phyloP scores from a whole-genome alignment of 1,140 invertebrate genomes.

The Venturia canescens region DNA sequence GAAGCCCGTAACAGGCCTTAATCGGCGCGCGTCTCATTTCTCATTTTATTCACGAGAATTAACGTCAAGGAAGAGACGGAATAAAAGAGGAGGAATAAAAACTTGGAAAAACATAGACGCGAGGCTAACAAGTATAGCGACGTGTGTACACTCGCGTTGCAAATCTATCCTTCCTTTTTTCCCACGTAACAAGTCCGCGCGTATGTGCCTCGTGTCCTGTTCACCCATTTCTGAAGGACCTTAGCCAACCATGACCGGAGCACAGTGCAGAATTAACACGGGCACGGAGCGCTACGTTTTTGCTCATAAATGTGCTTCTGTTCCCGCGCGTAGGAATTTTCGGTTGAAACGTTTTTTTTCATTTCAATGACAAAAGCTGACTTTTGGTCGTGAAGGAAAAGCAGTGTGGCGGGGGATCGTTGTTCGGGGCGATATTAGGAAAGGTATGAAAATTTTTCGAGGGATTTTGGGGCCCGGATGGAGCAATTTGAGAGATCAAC shows the following conservation, averaged over 20 bases:
- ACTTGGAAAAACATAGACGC: slow-evolving; percentile 5
- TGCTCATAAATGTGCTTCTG: background rate
- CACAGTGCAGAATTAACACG: slow-evolving; percentile 56
- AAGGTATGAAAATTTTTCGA: too few species aligned
- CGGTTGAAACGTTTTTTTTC: too few species aligned
- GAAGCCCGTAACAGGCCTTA: slow-evolving; percentile 1
- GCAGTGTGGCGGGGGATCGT: too few species aligned
- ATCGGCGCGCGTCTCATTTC: slow-evolving; percentile 15
- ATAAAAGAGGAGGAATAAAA: background rate
- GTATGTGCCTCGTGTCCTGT: slow-evolving; percentile 67
- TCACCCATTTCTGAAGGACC: slow-evolving; percentile 75
- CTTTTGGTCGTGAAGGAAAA: too few species aligned
- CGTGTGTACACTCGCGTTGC: slow-evolving; percentile 50
- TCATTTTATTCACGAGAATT: background rate
- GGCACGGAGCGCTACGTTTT: slow-evolving; percentile 43
- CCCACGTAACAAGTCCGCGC: slow-evolving; percentile 65
- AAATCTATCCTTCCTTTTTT: slow-evolving; percentile 67
- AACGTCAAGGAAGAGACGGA: background rate
- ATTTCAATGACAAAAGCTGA: too few species aligned
- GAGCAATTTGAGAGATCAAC: too few species aligned
- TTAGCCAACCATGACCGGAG: slow-evolving; percentile 73
- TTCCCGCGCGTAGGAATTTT: background rate
- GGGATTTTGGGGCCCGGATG: too few species aligned
- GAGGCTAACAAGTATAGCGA: slow-evolving; percentile 46
- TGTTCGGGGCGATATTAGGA: too few species aligned